Evolutionary conservation across 1,140 invertebrate genomes (phyloP).

Genomic region (Mycetomoellerius zeteki): DNA sequence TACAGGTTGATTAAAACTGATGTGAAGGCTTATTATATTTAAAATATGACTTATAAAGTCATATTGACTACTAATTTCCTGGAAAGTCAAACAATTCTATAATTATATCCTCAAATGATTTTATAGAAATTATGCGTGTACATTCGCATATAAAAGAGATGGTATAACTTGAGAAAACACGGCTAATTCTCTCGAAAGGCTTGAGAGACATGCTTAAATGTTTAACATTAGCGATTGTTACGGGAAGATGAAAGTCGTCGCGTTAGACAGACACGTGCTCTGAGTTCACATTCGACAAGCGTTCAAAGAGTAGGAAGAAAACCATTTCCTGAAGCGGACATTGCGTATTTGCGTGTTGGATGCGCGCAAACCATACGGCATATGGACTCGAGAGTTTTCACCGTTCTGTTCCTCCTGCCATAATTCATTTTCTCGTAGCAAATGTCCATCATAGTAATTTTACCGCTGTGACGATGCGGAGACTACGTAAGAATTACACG

Average conservation of each 20-base stretch:
- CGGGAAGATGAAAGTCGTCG: slow-evolving; percentile 66
- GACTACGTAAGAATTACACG: slow-evolving; percentile 57
- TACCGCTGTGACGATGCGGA: slow-evolving; percentile 27
- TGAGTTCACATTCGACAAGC: slow-evolving; percentile 54
- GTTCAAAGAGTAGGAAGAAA: slow-evolving; percentile 67
- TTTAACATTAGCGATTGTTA: slow-evolving; percentile 53
- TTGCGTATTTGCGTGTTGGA: slow-evolving; percentile 26
- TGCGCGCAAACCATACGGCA: slow-evolving; percentile 17
- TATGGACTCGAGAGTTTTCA: slow-evolving; percentile 67
- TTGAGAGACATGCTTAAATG: slow-evolving; percentile 25
- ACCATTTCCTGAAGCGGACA: slow-evolving; percentile 65
- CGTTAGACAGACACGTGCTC: slow-evolving; percentile 33
- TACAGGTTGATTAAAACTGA: slow-evolving; percentile 19
- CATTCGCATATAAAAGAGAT: not conserved
- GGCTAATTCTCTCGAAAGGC: not conserved
- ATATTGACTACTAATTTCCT: slow-evolving; percentile 8
- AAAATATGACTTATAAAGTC: not conserved
- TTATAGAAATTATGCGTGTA: not conserved
- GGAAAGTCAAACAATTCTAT: not conserved
- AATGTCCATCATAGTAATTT: slow-evolving; percentile 43
- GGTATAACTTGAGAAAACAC: slow-evolving; percentile 18
- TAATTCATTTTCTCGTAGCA: slow-evolving; percentile 54
- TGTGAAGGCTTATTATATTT: not conserved
- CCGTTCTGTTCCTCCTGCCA: slow-evolving; percentile 51
- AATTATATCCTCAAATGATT: slow-evolving; percentile 4